Percentiles rank a stretch among this genome's conserved stretches.
Conservation (phyloP, 2,888 invertebrate species). For the Diarsia dahlii region DNA sequence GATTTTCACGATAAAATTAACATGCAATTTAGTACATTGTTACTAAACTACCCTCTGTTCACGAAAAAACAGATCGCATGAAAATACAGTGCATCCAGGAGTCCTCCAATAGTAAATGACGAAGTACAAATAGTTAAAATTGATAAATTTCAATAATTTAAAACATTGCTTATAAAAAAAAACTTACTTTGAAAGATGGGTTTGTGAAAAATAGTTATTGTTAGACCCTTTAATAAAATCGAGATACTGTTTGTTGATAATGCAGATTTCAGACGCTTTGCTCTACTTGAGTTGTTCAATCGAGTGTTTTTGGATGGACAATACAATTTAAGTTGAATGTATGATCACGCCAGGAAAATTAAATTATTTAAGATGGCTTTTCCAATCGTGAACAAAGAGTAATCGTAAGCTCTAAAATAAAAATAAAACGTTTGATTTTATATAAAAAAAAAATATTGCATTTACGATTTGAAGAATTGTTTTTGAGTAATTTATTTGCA, state of each 20-base stretch:
- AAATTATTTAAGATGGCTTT: background rate
- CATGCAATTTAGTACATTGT: background rate
- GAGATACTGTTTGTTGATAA: background rate
- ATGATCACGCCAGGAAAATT: background rate
- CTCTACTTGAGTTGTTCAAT: background rate
- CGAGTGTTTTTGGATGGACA: background rate
- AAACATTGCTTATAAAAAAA: background rate
- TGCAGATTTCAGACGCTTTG: background rate
- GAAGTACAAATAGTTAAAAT: background rate
- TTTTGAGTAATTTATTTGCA: background rate
- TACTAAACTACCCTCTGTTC: background rate
- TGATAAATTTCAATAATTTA: background rate
- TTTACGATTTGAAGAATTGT: background rate
- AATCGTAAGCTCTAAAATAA: background rate
- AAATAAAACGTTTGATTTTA: background rate
- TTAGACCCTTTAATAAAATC: background rate
- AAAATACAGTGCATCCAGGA: background rate
- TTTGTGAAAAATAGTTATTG: background rate
- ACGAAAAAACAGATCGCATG: background rate
- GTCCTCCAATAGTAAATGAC: background rate
- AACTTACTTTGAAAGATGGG: background rate
- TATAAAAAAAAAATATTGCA: background rate
- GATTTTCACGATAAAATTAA: slow-evolving; percentile 22
- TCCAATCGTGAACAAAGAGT: slow-evolving; percentile 4
- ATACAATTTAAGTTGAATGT: no score